Conservation (phyloP, 1,140 invertebrate genomes). For the Drosophila chauvacae region DNA sequence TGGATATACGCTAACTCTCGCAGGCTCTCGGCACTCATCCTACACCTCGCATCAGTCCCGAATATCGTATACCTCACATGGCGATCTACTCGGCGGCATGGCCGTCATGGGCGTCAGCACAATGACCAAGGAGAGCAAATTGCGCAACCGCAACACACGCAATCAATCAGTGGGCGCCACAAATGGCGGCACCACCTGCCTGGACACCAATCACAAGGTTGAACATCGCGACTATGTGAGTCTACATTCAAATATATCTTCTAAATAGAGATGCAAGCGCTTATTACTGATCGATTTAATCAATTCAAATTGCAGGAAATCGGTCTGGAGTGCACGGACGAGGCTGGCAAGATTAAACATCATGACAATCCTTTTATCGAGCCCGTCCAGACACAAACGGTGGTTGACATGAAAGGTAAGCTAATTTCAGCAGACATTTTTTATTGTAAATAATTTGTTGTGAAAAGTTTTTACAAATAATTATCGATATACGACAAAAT, state of each 20-base stretch:
- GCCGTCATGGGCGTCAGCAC: slow-evolving; percentile 87
- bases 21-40: slow-evolving; percentile 94
- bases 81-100: slow-evolving; percentile 92
- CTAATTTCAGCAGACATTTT: not conserved
- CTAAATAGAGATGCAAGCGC: not conserved
- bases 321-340: slow-evolving; percentile 89
- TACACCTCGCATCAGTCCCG: slow-evolving; percentile 97
- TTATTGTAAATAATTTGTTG: too few species aligned
- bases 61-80: slow-evolving; percentile 96
- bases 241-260: slow-evolving; percentile 14
- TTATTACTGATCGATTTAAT: not conserved
- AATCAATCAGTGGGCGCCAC: slow-evolving; percentile 87
- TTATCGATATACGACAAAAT: too few species aligned
- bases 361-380: slow-evolving; percentile 95
- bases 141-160: slow-evolving; percentile 90
- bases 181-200: slow-evolving; percentile 85
- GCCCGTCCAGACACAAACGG: slow-evolving; percentile 92
- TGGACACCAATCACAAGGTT: slow-evolving; percentile 89
- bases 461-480: too few species aligned
- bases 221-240: slow-evolving; percentile 89
- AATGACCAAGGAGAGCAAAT: slow-evolving; percentile 93
- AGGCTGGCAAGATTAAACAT: slow-evolving; percentile 93
- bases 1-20: too few species aligned
- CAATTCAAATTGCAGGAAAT: slow-evolving; percentile 60
- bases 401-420: slow-evolving; percentile 97